A percentile compares a stretch with the other conserved stretches of the same genome.
Evolutionary conservation across 2,113 vertebrate species (phyloP).

Genomic region (Eclectus roratus): DNA sequence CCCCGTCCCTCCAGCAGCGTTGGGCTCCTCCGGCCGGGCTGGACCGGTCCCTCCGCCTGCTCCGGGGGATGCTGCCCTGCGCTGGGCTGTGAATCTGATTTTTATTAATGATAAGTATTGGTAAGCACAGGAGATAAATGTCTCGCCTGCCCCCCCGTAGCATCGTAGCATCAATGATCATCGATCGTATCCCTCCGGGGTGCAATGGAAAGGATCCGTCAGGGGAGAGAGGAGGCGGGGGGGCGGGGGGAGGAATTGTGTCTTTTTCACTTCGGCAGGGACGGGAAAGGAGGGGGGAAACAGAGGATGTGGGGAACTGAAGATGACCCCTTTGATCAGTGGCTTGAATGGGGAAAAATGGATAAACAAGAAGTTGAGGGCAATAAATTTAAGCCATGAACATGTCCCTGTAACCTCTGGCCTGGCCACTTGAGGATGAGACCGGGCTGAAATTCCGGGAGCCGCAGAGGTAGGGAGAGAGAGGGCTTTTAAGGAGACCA

Average conservation of each 20-base stretch:
- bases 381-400: constrained; percentile 87
- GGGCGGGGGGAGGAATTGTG: not conserved
- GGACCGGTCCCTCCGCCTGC: not conserved
- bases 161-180: not conserved
- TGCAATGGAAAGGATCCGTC: not conserved
- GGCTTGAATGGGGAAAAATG: constrained; percentile 68
- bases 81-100: not conserved
- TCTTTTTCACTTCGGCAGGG: not conserved
- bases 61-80: not conserved
- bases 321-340: constrained; percentile 78
- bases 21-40: not conserved
- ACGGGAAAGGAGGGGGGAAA: not conserved
- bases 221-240: not conserved
- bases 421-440: constrained; percentile 79
- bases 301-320: constrained; percentile 59
- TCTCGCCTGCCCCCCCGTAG: not conserved
- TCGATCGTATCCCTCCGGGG: not conserved
- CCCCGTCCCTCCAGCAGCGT: not conserved
- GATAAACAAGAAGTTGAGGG: constrained; percentile 78
- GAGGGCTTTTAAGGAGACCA: constrained; percentile 64
- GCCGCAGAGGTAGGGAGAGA: constrained; percentile 49
- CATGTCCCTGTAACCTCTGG: constrained; percentile 89
- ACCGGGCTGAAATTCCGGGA: constrained; percentile 73
- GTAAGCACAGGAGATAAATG: not conserved
- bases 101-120: not conserved